A percentile compares a stretch with the other conserved stretches of the same genome.
phyloP scores from a whole-genome alignment of 2,113 vertebrate genomes.

The Illadopsis cleaveri region DNA sequence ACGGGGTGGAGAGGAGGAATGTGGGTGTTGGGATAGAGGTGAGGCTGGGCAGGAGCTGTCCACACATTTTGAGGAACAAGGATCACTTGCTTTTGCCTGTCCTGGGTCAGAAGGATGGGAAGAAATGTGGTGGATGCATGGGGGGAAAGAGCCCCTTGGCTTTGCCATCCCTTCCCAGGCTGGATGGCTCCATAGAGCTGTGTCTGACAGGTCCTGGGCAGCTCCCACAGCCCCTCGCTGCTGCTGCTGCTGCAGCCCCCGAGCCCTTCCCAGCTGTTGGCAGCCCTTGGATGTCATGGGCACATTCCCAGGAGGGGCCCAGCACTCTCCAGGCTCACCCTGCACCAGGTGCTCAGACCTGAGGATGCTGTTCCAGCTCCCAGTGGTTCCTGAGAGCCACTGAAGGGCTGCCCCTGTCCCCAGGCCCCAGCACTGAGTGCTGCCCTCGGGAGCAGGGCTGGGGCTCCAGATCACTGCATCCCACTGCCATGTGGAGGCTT shows the following conservation, averaged over 20 bases:
- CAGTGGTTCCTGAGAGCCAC: not conserved
- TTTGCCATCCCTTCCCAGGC: not conserved
- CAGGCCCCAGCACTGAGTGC: not conserved
- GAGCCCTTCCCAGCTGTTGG: not conserved
- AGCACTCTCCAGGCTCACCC: not conserved
- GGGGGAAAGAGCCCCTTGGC: not conserved
- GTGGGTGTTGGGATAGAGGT: rapidly evolving
- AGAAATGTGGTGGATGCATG: not conserved
- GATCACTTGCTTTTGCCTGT: not conserved
- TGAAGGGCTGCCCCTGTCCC: not conserved
- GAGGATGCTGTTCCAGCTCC: not conserved
- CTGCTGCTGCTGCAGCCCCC: rapidly evolving
- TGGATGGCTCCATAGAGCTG: rapidly evolving
- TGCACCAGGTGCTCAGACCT: not conserved
- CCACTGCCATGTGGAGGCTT: not conserved
- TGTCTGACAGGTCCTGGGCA: not conserved
- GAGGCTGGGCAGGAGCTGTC: not conserved
- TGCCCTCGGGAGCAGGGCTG: not conserved
- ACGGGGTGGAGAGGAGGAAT: too few species aligned
- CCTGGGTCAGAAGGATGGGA: not conserved
- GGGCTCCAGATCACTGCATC: not conserved
- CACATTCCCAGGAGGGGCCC: not conserved
- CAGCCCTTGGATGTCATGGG: not conserved
- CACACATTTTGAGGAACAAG: not conserved
- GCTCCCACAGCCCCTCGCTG: not conserved